Evolutionary conservation across 1,140 invertebrate species (phyloP).

Genomic region (Drosophila pandora): DNA sequence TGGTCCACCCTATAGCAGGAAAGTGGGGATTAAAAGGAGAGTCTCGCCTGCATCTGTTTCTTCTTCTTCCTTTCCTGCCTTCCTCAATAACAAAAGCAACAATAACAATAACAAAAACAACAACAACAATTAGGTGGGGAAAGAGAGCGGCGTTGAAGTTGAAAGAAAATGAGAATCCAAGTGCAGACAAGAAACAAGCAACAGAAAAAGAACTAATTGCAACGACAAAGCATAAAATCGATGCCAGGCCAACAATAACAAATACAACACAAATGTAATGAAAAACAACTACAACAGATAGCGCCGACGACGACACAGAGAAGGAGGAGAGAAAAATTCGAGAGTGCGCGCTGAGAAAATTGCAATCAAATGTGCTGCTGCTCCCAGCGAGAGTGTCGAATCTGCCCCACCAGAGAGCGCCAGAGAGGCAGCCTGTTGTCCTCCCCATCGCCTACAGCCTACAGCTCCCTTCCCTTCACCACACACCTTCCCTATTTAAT

Average conservation of each 20-base stretch:
- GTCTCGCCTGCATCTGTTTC: conserved; percentile 4
- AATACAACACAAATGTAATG: conserved; percentile 51
- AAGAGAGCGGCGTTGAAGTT: conserved; percentile 3
- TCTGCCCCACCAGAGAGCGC: conserved; percentile 3
- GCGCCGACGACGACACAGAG: conserved; percentile 11
- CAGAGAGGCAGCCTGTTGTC: conserved; percentile 62
- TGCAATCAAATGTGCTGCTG: conserved; percentile 53
- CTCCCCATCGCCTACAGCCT: background rate
- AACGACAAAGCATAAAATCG: conserved; percentile 81
- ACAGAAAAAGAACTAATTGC: conserved; percentile 76
- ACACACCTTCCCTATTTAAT: conserved; percentile 4
- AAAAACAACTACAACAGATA: conserved; percentile 52
- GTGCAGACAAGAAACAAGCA: conserved; percentile 61
- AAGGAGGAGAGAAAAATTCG: conserved; percentile 28
- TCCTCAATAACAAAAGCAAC: conserved; percentile 38
- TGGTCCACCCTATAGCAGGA: conserved; percentile 26
- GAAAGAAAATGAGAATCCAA: conserved; percentile 42
- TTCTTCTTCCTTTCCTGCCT: too few relatives aligned
- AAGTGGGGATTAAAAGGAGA: background rate
- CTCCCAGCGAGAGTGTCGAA: conserved; percentile 18
- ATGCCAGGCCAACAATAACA: conserved; percentile 72
- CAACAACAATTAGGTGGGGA: conserved; percentile 28
- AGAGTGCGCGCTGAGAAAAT: conserved; percentile 70
- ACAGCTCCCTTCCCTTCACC: background rate
- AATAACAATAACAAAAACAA: conserved; percentile 5